Evolutionary conservation across 2,888 invertebrate species (phyloP), one percentile per base, ranked within the genome.

Genomic region (Ochlodes sylvanus): DNA sequence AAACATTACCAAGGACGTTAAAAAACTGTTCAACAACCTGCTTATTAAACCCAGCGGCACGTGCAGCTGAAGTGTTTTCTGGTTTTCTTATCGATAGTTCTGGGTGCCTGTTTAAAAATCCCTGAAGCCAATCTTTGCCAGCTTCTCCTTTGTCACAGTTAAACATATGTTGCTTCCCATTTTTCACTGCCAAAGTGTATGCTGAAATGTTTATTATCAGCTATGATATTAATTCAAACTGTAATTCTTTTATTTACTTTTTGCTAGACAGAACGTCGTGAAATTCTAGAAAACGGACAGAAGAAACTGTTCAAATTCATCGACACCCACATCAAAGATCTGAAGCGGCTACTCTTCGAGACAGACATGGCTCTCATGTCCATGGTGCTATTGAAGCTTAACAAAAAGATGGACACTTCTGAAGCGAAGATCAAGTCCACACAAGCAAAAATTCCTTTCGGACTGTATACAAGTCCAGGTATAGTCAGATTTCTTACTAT

Each of bases 351-450:
- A 1, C 84, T 93, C 0, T 90, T 89, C 62, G 86, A 88, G 0
- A 91, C 90, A 0, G 93, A 93, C 77, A 89, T 84, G 79, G 87
- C 92, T 0, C 84, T 93, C 7, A 90, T 92, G 90, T 89, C 91
- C 0, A 93, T 93, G 93, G 91, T 92, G 0, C 75, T 90, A 19
- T 74, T 92, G 12, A 93, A 92, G 54, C 73, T 92, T 1, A 92
- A 92, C 71, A 93, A 92, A 77, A 93, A 92, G 69, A 92, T 93
- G 93, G 93, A 92, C 72, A 89, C 91, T 0, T 90, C 92, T 0
- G 93, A 92, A 65, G 84, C 88, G 0, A 93, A 92, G 71, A 92
- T 92, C 57, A 88, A 85, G 66, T 80, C 85, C 0, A 90, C 92
- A 0, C 89, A 92, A 44, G 92, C 92, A 1, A 92, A 91, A 74